phyloP scores from a whole-genome alignment of 1,140 invertebrate genomes.

The Manduca sexta region DNA sequence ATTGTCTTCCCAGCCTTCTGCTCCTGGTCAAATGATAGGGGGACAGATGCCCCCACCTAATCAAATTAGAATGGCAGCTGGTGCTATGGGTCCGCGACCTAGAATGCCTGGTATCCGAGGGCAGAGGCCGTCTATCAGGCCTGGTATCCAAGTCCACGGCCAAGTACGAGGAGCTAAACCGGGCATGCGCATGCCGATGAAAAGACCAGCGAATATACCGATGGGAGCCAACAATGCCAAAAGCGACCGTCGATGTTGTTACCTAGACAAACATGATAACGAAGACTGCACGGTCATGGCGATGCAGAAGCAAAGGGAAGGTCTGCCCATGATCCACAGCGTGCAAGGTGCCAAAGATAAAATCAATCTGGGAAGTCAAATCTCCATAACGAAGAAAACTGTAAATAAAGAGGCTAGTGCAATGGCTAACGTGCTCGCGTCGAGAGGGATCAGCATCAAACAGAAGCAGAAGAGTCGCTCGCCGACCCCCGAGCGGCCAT shows the following conservation, averaged over 20 bases:
- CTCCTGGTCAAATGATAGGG: constrained; percentile 30
- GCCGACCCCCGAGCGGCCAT: constrained; percentile 53
- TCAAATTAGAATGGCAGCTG: constrained; percentile 48
- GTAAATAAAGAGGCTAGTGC: constrained; percentile 80
- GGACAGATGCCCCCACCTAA: constrained; percentile 40
- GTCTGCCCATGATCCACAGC: constrained; percentile 81
- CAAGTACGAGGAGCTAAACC: constrained; percentile 48
- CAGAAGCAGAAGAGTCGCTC: constrained; percentile 72
- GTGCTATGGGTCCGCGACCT: constrained; percentile 35
- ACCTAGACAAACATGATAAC: constrained; percentile 67
- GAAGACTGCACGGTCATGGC: constrained; percentile 75
- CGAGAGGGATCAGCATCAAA: constrained; percentile 83
- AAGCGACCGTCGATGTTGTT: constrained; percentile 60
- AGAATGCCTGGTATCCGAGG: constrained; percentile 45
- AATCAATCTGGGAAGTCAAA: constrained; percentile 63
- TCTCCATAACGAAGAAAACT: constrained; percentile 78
- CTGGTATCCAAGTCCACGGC: constrained; percentile 55
- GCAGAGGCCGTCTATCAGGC: constrained; percentile 47
- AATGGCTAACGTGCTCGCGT: constrained; percentile 83
- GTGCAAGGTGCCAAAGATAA: constrained; percentile 76
- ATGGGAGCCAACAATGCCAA: constrained; percentile 10
- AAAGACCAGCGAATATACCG: constrained; percentile 33
- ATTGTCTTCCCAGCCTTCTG: constrained; percentile 1
- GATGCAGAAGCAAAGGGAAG: constrained; percentile 82
- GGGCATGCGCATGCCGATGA: constrained; percentile 54